Base-by-base conservation (phyloP, 2,888 invertebrate genomes). In the Drosophila ezoana region DNA sequence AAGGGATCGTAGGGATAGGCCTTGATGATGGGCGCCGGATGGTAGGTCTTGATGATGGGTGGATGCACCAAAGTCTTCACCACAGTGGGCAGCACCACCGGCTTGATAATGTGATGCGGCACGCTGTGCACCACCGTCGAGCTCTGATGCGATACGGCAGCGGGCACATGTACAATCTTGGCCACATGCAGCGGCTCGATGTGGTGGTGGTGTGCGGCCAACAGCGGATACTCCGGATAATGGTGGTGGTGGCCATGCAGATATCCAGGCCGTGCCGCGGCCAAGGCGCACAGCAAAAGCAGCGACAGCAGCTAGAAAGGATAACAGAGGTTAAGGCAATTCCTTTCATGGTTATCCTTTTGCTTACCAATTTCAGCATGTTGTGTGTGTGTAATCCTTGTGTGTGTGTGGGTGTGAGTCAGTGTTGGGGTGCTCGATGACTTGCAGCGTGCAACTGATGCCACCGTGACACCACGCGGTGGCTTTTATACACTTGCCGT, bases 121-220 rank as follows among this genome's bases (percentile, higher is more conserved):
- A 90, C 89, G 41, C 86, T 90, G 75, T 91, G 91, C 56, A 91
- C 90, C 53, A 91, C 79, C 1, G 91, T 91, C 1, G 91, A 91
- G 51, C 92, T 91, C 60, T 91, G 91, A 63, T 91, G 91, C n/a
- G 91, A 91, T 4, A 91, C 83, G 8, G 91, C 91, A 0, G 91
- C 90, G 0, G 92, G 92, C 5, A 91, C 67, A 56, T 90, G 90
- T 4, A 91, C 86, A 14, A 88, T 87, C 52, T 90, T 90, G 52
- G 91, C 86, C 54, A 90, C 76, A 79, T 90, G 91, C 57, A 90
- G 56, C 1, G 91, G 91, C 28, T 91, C 87, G 20, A 87, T 64
- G n/a, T 81, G 79, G 8, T 79, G 79, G 41, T 80, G 79, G 41
- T 80, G 81, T 6, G 73, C 67, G 2, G 71, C 62, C 32, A 73